These are phyloP conservation scores for Istiophorus platypterus DNA, from an alignment of 2,113 vertebrate species.

Conservation along the genomic window DNA sequence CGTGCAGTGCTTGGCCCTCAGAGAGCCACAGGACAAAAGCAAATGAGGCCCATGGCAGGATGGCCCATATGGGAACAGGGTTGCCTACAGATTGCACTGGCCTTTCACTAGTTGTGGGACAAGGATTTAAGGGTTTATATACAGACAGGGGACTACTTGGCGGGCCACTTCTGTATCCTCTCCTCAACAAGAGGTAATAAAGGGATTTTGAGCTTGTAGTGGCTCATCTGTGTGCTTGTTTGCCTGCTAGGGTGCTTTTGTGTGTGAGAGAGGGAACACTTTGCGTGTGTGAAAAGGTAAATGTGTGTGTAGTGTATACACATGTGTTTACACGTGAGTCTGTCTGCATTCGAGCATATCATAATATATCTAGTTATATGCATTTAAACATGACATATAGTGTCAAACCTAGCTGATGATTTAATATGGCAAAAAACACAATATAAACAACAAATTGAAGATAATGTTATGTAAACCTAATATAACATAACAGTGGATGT, in stretches of 20 bases:
- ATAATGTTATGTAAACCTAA: background rate
- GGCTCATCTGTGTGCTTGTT: constrained; percentile 78
- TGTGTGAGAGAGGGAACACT: constrained; percentile 16
- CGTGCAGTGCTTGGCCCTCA: constrained; percentile 83
- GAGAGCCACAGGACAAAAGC: constrained; percentile 90
- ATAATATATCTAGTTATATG: background rate
- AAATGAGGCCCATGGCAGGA: constrained; percentile 87
- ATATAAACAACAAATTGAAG: background rate
- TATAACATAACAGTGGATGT: background rate
- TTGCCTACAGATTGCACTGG: constrained; percentile 86
- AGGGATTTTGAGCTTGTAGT: constrained; percentile 80
- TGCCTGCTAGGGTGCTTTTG: constrained; percentile 47
- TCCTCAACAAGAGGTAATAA: constrained; percentile 80
- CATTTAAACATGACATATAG: background rate
- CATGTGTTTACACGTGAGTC: constrained; percentile 35
- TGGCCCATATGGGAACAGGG: constrained; percentile 89
- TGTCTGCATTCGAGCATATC: constrained; percentile 18
- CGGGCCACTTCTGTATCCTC: constrained; percentile 75
- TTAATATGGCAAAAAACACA: background rate
- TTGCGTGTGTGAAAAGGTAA: constrained; percentile 41
- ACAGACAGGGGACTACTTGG: constrained; percentile 76
- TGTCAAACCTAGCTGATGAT: background rate
- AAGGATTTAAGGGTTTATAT: constrained; percentile 85
- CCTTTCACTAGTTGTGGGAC: constrained; percentile 83
- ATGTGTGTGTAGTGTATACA: constrained; percentile 17